Conservation (phyloP, 2,113 vertebrate species). For the Pseudopipra pipra region DNA sequence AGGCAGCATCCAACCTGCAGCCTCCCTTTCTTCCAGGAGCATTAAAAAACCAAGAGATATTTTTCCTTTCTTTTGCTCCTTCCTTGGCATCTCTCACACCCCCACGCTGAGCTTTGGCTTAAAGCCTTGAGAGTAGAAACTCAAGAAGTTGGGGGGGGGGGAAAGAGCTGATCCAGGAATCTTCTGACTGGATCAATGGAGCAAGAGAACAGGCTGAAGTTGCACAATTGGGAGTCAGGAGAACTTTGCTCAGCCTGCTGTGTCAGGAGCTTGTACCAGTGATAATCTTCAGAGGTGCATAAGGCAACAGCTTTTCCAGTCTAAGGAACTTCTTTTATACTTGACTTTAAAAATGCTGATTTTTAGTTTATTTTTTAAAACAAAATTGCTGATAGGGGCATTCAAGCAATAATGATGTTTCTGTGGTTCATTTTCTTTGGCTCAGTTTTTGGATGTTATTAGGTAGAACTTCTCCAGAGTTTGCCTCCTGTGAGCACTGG, state of each 20-base stretch:
- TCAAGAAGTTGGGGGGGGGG: not conserved
- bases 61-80: not conserved
- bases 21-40: not conserved
- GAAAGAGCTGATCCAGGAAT: conserved; percentile 19
- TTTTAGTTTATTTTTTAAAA: not conserved
- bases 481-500: not conserved
- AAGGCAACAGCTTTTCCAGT: not conserved
- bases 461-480: not conserved
- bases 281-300: not conserved
- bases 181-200: conserved; percentile 37
- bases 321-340: not conserved
- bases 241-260: not conserved
- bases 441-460: not conserved
- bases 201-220: conserved; percentile 25
- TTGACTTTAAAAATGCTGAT: not conserved
- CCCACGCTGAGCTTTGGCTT: not conserved
- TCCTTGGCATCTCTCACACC: not conserved
- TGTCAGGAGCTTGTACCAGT: not conserved
- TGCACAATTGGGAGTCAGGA: not conserved
- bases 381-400: not conserved
- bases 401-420: not conserved
- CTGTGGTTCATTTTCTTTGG: not conserved
- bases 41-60: not conserved
- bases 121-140: not conserved
- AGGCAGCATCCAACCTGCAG: not conserved